A percentile compares a stretch with the other conserved stretches of the same genome.
phyloP scores from a whole-genome alignment of 1,140 invertebrate species.

The Caenorhabditis tropicalis region DNA sequence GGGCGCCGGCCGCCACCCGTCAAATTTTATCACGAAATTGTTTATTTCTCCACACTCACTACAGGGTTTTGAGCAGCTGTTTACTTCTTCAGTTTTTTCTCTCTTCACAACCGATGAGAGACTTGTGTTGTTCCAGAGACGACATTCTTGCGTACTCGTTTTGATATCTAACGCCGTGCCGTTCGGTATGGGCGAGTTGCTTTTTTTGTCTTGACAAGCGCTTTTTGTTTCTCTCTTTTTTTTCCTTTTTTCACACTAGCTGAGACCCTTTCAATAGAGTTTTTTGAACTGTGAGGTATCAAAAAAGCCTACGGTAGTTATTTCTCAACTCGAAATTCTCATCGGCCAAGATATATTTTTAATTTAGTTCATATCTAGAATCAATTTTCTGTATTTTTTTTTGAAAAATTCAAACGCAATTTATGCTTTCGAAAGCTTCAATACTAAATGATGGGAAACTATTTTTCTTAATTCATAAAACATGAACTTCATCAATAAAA shows the following conservation, averaged over 20 bases:
- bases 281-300: no score
- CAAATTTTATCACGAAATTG: conserved; percentile 44
- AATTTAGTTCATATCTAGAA: no score
- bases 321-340: no score
- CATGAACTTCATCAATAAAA: no score
- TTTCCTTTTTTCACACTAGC: background rate
- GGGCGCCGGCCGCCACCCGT: conserved; percentile 37
- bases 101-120: conserved; percentile 8
- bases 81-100: conserved; percentile 32
- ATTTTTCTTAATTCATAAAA: no score
- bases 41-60: conserved; percentile 37
- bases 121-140: conserved; percentile 35
- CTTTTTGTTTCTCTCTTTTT: background rate
- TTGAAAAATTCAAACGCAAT: no score
- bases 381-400: no score
- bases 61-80: conserved; percentile 42
- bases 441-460: no score
- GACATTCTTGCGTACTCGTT: conserved; percentile 26
- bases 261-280: no score
- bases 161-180: background rate
- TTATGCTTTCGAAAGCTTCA: no score
- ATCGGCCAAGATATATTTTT: no score
- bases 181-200: background rate
- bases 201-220: background rate
- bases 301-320: no score